These are phyloP conservation scores for Phthorimaea operculella DNA, from an alignment of 1,140 invertebrate species.

Conservation along the genomic window DNA sequence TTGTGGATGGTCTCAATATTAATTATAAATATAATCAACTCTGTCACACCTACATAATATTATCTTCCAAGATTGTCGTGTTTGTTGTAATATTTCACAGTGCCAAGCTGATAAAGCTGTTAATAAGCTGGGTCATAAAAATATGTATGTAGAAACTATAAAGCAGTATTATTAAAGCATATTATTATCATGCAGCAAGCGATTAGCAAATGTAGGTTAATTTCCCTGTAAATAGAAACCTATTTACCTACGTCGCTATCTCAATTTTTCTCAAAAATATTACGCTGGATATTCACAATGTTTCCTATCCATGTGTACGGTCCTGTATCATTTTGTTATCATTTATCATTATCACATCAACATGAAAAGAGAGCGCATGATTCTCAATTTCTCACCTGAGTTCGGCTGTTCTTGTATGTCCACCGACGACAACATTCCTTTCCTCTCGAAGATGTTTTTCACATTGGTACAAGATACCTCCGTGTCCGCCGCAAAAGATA, in stretches of 20 bases:
- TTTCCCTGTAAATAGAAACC: not conserved
- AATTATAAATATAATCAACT: too few species aligned
- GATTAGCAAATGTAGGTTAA: not conserved
- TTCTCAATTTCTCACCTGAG: conserved; percentile 50
- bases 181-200: not conserved
- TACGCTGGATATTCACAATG: not conserved
- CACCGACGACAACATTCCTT: conserved; percentile 50
- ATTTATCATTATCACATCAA: conserved; percentile 38
- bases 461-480: conserved; percentile 54
- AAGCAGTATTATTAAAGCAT: not conserved
- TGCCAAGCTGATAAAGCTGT: not conserved
- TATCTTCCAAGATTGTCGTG: too few species aligned
- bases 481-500: conserved; percentile 36
- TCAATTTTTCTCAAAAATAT: too few species aligned
- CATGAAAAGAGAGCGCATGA: conserved; percentile 27
- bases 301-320: conserved; percentile 6
- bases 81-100: not conserved
- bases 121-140: not conserved
- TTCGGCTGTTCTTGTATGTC: conserved; percentile 52
- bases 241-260: not conserved
- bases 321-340: conserved; percentile 28
- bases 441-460: conserved; percentile 54
- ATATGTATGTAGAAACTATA: not conserved
- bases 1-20: too few species aligned
- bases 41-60: too few species aligned